A percentile compares a stretch with the other conserved stretches of the same genome.
phyloP scores from a whole-genome alignment of 1,140 invertebrate species.

The Drosophila parabipectinata region DNA sequence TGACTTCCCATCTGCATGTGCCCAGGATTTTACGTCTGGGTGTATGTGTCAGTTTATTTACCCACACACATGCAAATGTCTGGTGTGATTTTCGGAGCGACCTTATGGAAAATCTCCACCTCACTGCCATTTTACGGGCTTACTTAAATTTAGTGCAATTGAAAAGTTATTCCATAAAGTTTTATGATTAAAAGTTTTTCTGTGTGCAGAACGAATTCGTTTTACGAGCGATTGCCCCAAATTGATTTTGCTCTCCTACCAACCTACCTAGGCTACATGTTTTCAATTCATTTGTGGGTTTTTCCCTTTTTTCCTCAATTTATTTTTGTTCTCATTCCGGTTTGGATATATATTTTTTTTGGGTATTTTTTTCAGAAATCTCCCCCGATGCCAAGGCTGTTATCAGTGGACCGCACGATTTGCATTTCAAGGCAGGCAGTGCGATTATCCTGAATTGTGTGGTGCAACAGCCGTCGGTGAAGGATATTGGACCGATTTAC shows the following conservation, averaged over 20 bases:
- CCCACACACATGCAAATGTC: slow-evolving; percentile 8
- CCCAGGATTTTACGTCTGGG: not conserved
- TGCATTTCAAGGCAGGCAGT: slow-evolving; percentile 94
- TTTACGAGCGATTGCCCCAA: slow-evolving; percentile 53
- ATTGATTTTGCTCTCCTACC: slow-evolving; percentile 32
- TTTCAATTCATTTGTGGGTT: slow-evolving; percentile 30
- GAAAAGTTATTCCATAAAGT: slow-evolving; percentile 62
- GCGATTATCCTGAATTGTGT: slow-evolving; percentile 91
- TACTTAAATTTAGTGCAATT: slow-evolving; percentile 56
- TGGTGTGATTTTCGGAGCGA: slow-evolving; percentile 24
- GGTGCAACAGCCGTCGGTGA: slow-evolving; percentile 91
- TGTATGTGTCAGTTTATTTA: slow-evolving; percentile 26
- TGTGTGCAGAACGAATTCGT: slow-evolving; percentile 33
- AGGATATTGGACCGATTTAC: slow-evolving; percentile 91
- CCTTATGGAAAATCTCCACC: slow-evolving; percentile 1
- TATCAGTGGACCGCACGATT: slow-evolving; percentile 90
- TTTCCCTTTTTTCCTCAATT: not conserved
- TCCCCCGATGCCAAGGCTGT: slow-evolving; percentile 91
- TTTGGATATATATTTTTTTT: not conserved
- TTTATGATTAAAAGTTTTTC: slow-evolving; percentile 62
- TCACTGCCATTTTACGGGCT: slow-evolving; percentile 13
- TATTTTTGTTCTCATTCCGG: slow-evolving; percentile 1
- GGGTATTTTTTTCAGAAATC: slow-evolving; percentile 56
- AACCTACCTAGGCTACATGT: slow-evolving; percentile 9
- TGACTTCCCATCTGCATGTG: slow-evolving; percentile 14